Evolutionary conservation across 2,888 invertebrate species (phyloP).

Genomic region (Meliscaeva auricollis): DNA sequence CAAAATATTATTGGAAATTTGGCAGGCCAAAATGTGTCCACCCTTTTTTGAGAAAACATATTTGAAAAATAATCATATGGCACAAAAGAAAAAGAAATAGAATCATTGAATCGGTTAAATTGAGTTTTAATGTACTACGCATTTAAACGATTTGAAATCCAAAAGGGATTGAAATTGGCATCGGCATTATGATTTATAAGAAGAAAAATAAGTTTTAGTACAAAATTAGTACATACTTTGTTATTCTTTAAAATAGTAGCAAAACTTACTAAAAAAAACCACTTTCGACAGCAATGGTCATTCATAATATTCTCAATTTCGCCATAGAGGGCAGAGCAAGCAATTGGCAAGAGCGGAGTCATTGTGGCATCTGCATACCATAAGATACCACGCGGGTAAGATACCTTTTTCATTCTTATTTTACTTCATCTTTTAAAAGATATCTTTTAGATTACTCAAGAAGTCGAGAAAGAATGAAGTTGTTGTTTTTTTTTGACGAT

Average conservation of each 20-base stretch:
- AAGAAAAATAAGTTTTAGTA: too few species aligned
- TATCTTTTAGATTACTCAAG: slow-evolving; percentile 33
- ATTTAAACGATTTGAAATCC: too few species aligned
- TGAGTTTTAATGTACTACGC: neutral
- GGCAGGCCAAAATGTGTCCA: too few species aligned
- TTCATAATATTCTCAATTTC: slow-evolving; percentile 1
- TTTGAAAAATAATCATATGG: too few species aligned
- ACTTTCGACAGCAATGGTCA: neutral
- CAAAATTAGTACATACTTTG: neutral
- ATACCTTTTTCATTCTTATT: slow-evolving; percentile 26
- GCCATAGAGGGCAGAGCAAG: slow-evolving; percentile 21
- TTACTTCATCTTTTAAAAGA: slow-evolving; percentile 28
- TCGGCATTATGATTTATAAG: too few species aligned
- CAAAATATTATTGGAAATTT: too few species aligned
- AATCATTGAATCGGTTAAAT: too few species aligned
- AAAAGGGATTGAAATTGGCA: neutral
- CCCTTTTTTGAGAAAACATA: too few species aligned
- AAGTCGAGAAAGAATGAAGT: slow-evolving; percentile 16
- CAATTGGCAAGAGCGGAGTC: neutral
- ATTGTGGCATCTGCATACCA: slow-evolving; percentile 50
- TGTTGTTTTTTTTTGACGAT: neutral
- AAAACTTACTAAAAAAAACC: neutral
- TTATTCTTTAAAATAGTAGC: too few species aligned
- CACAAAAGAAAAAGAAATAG: too few species aligned
- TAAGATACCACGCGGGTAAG: slow-evolving; percentile 29